Evolutionary conservation across 2,888 invertebrate species (phyloP).

Genomic region (Digitonthophagus gazella): DNA sequence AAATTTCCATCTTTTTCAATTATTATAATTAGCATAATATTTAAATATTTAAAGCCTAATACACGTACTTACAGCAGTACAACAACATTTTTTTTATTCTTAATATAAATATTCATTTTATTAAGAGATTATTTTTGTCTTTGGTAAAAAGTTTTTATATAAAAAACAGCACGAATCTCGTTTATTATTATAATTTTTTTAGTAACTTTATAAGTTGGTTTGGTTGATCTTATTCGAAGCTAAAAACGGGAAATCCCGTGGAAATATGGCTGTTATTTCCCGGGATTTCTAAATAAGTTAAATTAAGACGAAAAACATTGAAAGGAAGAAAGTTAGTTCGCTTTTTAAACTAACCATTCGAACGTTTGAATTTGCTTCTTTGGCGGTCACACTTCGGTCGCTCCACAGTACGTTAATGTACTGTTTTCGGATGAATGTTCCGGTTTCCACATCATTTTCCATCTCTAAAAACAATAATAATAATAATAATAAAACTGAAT

Average conservation of each 20-base stretch:
- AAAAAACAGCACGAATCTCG: too few species aligned
- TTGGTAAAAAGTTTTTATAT: background rate
- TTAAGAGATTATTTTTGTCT: background rate
- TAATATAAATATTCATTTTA: background rate
- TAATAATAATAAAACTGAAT: background rate
- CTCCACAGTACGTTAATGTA: conserved; percentile 52
- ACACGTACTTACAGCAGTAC: too few species aligned
- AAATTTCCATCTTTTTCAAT: background rate
- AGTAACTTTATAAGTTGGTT: too few species aligned
- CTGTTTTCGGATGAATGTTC: conserved; percentile 51
- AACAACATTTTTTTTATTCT: background rate
- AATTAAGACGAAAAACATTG: too few species aligned
- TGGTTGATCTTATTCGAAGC: too few species aligned
- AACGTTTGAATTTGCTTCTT: conserved; percentile 44
- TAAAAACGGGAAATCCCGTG: background rate
- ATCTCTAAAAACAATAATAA: conserved; percentile 46
- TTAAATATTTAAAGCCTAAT: background rate
- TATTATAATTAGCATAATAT: background rate
- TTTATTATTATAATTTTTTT: too few species aligned
- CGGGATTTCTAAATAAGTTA: background rate
- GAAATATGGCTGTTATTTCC: background rate
- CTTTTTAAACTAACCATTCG: conserved; percentile 49
- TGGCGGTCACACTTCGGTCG: conserved; percentile 56
- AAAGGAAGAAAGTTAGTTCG: too few species aligned
- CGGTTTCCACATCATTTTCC: conserved; percentile 54